Evolutionary conservation across 2,888 invertebrate genomes (phyloP).

Genomic region (Nezara viridula): DNA sequence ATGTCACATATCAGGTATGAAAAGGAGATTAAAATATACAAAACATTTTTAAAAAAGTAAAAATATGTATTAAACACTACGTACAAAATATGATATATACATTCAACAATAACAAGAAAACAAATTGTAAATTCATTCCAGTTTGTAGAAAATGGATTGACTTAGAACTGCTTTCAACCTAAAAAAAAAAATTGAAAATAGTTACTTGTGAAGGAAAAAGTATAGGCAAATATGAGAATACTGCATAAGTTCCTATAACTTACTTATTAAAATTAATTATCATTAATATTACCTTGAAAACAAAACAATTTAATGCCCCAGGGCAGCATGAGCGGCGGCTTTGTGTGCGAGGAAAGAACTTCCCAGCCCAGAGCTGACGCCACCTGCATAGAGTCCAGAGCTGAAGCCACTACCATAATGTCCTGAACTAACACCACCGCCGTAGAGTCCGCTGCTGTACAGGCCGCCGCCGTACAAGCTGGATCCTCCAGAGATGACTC

Average conservation of each 20-base stretch:
- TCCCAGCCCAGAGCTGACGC: not conserved
- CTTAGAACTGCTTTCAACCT: not conserved
- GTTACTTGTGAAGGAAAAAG: too few species aligned
- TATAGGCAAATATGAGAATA: too few species aligned
- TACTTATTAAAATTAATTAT: not conserved
- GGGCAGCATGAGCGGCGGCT: slow-evolving; percentile 48
- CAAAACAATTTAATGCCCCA: slow-evolving; percentile 31
- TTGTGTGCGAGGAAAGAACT: slow-evolving; percentile 27
- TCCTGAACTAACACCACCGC: not conserved
- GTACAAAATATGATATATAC: not conserved
- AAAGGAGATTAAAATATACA: not conserved
- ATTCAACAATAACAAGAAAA: not conserved
- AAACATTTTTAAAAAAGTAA: not conserved
- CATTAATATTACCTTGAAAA: not conserved
- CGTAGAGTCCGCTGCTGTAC: too few species aligned
- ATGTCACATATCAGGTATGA: too few species aligned
- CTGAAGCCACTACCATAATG: slow-evolving; percentile 3
- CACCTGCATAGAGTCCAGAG: not conserved
- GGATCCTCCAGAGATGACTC: not conserved
- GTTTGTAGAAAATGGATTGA: not conserved
- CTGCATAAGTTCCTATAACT: not conserved
- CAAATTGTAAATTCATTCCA: not conserved
- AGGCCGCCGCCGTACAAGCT: not conserved
- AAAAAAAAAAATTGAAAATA: not conserved
- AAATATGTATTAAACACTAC: not conserved